Evolutionary conservation across 64 coral and sea anemone genomes (phyloP), one percentile per base, ranked within the genome.

Genomic region (Exaiptasia diaphana): DNA sequence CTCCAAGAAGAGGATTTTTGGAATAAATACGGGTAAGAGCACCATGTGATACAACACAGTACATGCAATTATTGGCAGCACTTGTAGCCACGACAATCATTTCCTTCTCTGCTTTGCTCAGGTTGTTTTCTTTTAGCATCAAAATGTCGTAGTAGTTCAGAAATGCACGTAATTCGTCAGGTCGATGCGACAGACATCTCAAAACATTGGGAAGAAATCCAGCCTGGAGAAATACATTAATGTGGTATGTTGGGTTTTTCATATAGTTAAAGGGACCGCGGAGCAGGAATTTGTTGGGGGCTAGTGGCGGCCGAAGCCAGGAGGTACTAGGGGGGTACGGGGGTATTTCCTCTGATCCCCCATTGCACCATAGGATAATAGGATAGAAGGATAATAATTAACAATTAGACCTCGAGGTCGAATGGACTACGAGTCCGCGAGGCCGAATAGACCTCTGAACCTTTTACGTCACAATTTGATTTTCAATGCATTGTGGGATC

Each of bases 171-270:
- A 96, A 96, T 29, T 96, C 93, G 2, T 59, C 93, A 24, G 95
- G 95, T 46, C 95, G 73, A 72, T 99, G 90, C 0, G 85, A 89
- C 82, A 99, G 17, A 0, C 77, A 68, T 74, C 81, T 93, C 44
- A 93, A 79, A 9, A 99, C 95, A 80, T 99, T 99, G 4, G 95
- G 95, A 30, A 99, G 35, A 52, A 99, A 99, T 43, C 85, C 85
- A 26, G 73, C 55, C 95, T 99, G 50, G n/a, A n/a, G n/a, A n/a
- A n/a, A n/a, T n/a, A n/a, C n/a, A n/a, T n/a, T n/a, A 31, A 60
- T n/a, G n/a, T n/a, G n/a, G n/a, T n/a, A n/a, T n/a, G n/a, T n/a
- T n/a, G n/a, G n/a, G n/a, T n/a, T n/a, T n/a, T n/a, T n/a, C n/a
- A n/a, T n/a, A n/a, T n/a, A n/a, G n/a, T n/a, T n/a, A n/a, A n/a